Evolutionary conservation across 1,140 invertebrate genomes (phyloP), one percentile per base, ranked within the genome.

Genomic region (Conus ventricosus): DNA sequence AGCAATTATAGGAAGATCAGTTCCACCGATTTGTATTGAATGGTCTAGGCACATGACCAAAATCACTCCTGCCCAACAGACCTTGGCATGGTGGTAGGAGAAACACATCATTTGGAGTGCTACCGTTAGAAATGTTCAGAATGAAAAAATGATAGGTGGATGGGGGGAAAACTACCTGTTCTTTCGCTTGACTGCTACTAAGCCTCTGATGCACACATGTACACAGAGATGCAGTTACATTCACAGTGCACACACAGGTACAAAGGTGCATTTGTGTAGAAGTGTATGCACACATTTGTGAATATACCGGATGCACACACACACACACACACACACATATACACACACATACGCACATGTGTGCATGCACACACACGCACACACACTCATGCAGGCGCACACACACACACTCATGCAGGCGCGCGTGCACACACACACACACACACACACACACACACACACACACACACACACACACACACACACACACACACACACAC

Each of bases 401-500:
- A 71, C 67, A 71, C 20, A 71, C 11, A 5, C 67, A 10, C 67
- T 17, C 20, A 20, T 5, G 23, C 17, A 20, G 8, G 20, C 67
- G 23, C 53, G 20, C 57, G 25, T 53, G 55, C 57, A 55, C 80
- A 82, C 17, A 53, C 80, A 51, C 80, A 51, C 54, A 4, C 80
- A 53, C 80, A 6, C 27, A 82, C 67, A 71, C 67, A 71, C 67
- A 10, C 13, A 20, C 11, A 1, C 17, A 23, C 67, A 20, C 67
- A 23, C 67, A 71, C 27, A 51, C n/a, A 13, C n/a, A 11, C 80
- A 54, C 54, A 27, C 80, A 53, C 25, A 82, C 39, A 82, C 8
- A 53, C 39, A 82, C n/a, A 53, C 17, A 51, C 39, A 51, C 80
- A 51, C 80, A 53, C 39, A 82, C 80, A 82, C 80, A 82, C 80